Base-by-base conservation (phyloP, 2,113 vertebrate species). In the Tychaedon coryphoeus region DNA sequence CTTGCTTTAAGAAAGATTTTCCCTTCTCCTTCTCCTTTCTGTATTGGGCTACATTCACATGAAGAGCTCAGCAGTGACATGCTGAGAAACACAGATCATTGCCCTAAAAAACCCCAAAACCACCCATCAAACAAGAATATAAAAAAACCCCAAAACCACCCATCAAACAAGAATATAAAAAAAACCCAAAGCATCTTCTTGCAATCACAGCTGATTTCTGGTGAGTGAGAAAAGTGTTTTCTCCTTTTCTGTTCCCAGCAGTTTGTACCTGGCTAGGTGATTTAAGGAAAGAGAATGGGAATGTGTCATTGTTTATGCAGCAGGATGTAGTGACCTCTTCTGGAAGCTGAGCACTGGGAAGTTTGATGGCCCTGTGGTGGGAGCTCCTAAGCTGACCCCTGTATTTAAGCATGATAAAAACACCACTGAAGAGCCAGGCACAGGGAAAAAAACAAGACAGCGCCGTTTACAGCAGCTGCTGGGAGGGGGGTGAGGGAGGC, bases 31-130 rank as follows among this genome's bases (percentile, higher is more conserved):
- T 61, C 24, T 40, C 31, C 12, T 61, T 45, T 10, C 26, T 34
- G 1, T n/a, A 13, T 22, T 25, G 45, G n/a, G 19, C 10, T 66
- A 23, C 1, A 0, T 45, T 40, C 42, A 2, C 28, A 19, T n/a
- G 40, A 78, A 65, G 75, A 56, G 12, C 36, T 86, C 23, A 65
- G 45, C 19, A 65, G 19, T n/a, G 48, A 7, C 1, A 2, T 25
- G 14, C 53, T 40, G 53, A 60, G 51, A 84, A 81, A 54, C 22
- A 48, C 7, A 81, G 23, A 66, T 26, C 9, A 51, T 67, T 67
- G 26, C 31, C 64, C 24, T 75, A 38, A 83, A 86, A 85, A 33
- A 40, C 4, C 3, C 5, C 1, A 5, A 56, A 22, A 34, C 1
- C 33, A 22, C 14, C 9, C 34, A 54, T 10, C 26, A 73, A 66